Evolutionary conservation across 2,113 vertebrate species (phyloP).

Genomic region (Enhydra lutris): DNA sequence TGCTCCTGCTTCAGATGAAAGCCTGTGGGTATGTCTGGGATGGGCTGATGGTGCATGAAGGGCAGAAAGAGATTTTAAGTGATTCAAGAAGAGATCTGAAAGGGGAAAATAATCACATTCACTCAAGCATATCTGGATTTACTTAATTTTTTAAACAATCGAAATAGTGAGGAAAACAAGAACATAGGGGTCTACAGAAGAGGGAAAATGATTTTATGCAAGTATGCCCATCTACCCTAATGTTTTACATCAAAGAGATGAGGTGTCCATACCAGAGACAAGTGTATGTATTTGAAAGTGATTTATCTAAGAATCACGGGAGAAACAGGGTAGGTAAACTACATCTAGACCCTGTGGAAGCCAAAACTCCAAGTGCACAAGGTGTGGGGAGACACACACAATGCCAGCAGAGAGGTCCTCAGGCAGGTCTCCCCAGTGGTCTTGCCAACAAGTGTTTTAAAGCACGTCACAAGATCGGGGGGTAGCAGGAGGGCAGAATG

Average conservation of each 20-base stretch:
- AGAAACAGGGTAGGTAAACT: not conserved
- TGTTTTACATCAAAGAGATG: not conserved
- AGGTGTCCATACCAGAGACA: not conserved
- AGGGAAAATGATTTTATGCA: not conserved
- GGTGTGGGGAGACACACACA: not conserved
- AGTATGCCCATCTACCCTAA: not conserved
- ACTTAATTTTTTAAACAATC: not conserved
- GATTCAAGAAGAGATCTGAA: not conserved
- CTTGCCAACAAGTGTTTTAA: not conserved
- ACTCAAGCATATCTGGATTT: not conserved
- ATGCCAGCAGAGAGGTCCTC: not conserved
- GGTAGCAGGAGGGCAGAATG: accelerated
- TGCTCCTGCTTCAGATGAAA: not conserved
- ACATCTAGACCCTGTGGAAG: not conserved
- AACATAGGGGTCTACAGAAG: not conserved
- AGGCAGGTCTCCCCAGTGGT: not conserved
- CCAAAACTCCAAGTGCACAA: not conserved
- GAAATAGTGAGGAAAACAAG: not conserved
- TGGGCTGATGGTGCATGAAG: not conserved
- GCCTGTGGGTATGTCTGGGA: accelerated
- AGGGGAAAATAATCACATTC: not conserved
- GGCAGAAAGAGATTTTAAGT: not conserved
- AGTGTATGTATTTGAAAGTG: not conserved
- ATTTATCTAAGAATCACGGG: not conserved
- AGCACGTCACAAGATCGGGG: accelerated